Conservation (phyloP, 2,113 vertebrate species). For the Myodes glareolus region DNA sequence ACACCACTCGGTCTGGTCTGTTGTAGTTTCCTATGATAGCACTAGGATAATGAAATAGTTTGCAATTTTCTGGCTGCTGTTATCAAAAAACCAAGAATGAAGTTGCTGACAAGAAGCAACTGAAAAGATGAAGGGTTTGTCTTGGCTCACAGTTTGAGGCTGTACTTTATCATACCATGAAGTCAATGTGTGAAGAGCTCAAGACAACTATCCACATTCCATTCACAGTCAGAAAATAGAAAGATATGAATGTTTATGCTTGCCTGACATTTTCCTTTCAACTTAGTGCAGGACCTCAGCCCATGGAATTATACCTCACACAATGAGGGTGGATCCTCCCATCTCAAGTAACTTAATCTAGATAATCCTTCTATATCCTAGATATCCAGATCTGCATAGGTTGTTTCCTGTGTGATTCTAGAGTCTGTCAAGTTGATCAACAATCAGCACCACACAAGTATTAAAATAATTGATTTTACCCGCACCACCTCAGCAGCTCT, state of each 20-base stretch:
- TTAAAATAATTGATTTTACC: not conserved
- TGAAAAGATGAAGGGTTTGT: not conserved
- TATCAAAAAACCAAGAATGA: not conserved
- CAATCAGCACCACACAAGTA: not conserved
- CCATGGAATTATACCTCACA: not conserved
- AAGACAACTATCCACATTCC: not conserved
- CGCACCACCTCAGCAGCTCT: too few relatives aligned
- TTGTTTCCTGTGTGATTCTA: not conserved
- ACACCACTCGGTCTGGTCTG: not conserved
- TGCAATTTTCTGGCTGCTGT: not conserved
- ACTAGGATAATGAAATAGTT: not conserved
- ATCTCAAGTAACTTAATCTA: not conserved
- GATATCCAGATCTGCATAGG: not conserved
- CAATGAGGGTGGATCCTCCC: too few relatives aligned
- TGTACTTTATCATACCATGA: not conserved
- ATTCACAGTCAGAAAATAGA: not conserved
- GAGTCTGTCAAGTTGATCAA: not conserved
- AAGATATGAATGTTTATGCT: too few relatives aligned
- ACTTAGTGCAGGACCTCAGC: not conserved
- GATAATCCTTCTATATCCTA: too few relatives aligned
- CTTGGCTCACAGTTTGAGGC: not conserved
- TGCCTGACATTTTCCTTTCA: not conserved
- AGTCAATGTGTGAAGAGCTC: not conserved
- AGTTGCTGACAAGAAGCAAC: not conserved
- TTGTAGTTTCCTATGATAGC: not conserved